Conservation (phyloP, 2,797 vertebrate species). For the Leuciscus waleckii region DNA sequence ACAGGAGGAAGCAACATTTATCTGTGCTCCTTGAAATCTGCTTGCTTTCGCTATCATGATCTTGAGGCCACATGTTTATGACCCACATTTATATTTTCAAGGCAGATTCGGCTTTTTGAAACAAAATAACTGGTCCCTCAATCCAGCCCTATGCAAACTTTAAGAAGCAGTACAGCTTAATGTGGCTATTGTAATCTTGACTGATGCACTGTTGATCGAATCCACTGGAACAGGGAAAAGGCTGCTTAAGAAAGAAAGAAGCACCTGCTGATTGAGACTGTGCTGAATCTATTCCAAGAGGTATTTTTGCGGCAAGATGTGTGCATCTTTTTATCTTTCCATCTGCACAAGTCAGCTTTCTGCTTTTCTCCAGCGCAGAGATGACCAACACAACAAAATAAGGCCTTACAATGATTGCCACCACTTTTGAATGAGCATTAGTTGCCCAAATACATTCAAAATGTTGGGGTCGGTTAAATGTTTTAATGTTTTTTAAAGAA, state of each 20-base stretch:
- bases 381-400: not conserved
- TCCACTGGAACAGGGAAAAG: not conserved
- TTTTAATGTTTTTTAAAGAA: not conserved
- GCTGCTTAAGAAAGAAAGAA: constrained; percentile 36
- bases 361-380: constrained; percentile 13
- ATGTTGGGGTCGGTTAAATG: not conserved
- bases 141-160: not conserved
- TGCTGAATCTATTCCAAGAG: constrained; percentile 51
- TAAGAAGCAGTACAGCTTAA: not conserved
- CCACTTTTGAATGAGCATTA: not conserved
- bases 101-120: not conserved
- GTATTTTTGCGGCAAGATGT: constrained; percentile 57
- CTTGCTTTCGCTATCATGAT: not conserved
- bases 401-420: not conserved
- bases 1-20: not conserved
- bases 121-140: not conserved
- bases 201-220: not conserved
- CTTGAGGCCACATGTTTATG: not conserved
- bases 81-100: not conserved
- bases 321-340: constrained; percentile 63
- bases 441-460: not conserved
- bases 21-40: not conserved
- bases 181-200: not conserved
- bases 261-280: constrained; percentile 63
- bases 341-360: constrained; percentile 65